These are phyloP conservation scores for Cavia aperea DNA, from an alignment of 2,113 vertebrate genomes.

Conservation along the genomic window DNA sequence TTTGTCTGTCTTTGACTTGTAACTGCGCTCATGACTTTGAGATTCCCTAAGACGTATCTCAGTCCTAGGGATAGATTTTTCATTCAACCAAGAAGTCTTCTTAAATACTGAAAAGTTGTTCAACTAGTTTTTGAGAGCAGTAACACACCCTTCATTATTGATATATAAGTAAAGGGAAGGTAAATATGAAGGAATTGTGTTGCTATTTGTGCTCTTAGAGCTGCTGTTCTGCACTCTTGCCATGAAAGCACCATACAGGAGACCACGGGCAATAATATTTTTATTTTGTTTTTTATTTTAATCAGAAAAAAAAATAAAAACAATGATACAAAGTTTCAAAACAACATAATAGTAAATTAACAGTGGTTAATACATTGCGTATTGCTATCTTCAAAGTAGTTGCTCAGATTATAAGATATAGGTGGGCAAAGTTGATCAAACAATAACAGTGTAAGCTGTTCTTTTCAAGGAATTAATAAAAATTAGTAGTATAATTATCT, in stretches of 20 bases:
- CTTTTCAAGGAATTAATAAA: too few species aligned
- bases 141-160: not conserved
- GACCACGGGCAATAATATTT: not conserved
- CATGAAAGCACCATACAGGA: not conserved
- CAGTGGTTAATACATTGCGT: too few species aligned
- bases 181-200: not conserved
- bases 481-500: too few species aligned
- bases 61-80: not conserved
- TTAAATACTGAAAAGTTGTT: not conserved
- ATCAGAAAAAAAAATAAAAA: too few species aligned
- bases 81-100: not conserved
- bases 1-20: not conserved
- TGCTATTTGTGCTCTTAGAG: not conserved
- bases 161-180: not conserved
- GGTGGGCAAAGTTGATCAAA: too few species aligned
- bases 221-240: not conserved
- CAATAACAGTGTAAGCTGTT: too few species aligned
- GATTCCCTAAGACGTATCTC: not conserved
- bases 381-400: too few species aligned
- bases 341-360: too few species aligned
- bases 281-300: too few species aligned
- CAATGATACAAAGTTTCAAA: too few species aligned
- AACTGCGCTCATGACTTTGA: not conserved
- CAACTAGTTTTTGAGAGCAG: not conserved
- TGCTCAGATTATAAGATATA: too few species aligned